Evolutionary conservation across 2,797 vertebrate genomes (phyloP), one percentile per base, ranked within the genome.

Genomic region (Thunnus albacares): DNA sequence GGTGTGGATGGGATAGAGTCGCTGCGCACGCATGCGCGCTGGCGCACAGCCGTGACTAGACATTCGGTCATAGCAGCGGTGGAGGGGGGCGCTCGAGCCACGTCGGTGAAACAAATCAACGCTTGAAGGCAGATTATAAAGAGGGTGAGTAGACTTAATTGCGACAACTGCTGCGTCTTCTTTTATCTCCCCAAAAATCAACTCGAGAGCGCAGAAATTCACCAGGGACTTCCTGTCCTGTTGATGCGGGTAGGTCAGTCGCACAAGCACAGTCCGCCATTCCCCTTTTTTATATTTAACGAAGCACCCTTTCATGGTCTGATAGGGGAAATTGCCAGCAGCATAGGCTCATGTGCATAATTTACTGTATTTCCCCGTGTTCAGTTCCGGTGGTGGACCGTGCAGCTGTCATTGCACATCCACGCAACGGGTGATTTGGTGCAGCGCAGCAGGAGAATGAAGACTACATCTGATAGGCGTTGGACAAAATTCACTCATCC

Each of bases 221-320:
- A 80, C 49, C 58, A 70, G n/a, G 84, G 81, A 64, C 75, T 51
- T 65, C 80, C 58, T 81, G 78, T 93, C 79, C 87, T 83, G 82
- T 75, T 75, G 79, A 92, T 91, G 89, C 93, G 82, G 93, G 93
- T 93, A 93, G 90, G 92, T 94, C 91, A 75, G 91, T 92, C 87
- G 82, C 91, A 93, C 75, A 93, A 93, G 82, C 93, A 93, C 90
- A 89, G 84, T 94, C 93, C 93, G 94, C 94, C 93, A 94, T 95
- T 94, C 92, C 83, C 82, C 80, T 79, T 81, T 87, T 81, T 81
- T 70, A 89, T 86, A 81, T 92, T 88, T 79, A 80, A 87, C 80
- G 47, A 89, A 80, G 79, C 83, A 71, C 59, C 80, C 67, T 83
- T 78, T 77, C 71, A 22, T 73, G 84, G 35, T 77, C 30, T 62